Evolutionary conservation across 1,140 invertebrate genomes (phyloP), one percentile per base, ranked within the genome.

Genomic region (Aphis gossypii): DNA sequence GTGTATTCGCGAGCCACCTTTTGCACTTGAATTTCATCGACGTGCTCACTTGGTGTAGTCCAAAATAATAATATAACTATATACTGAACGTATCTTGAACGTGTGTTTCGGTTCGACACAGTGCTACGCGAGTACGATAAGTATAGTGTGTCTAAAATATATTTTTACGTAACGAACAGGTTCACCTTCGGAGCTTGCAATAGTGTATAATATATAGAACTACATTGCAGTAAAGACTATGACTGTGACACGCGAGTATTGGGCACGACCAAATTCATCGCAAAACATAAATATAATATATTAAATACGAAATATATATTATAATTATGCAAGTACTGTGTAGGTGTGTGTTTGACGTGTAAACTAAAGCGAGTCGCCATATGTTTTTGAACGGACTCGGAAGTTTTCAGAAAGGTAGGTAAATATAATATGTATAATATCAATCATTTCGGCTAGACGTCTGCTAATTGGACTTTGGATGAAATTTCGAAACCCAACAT

Each of bases 141-240:
- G 35, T 38, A 51, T 20, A 38, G 76, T 83, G 76, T 83, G 35
- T 83, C 35, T 83, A 83, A 38, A 83, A 83, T 83, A 84, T 44
- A 88, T 51, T 51, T 88, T 88, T 88, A 88, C 86, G 86, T 88
- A 88, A 88, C 8, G 46, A 88, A 88, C 44, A n/a, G 11, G 86
- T 88, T 48, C 44, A 51, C 44, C 44, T 87, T 48, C 30, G 2
- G 38, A 25, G 41, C 23, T 38, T 41, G 4, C 38, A 41, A 76
- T 76, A n/a, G 14, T 30, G 30, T 56, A 56, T 23, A 56, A 23
- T 23, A 25, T 30, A 25, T 68, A 68, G 30, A 21, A 68, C 60
- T 68, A n/a, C 14, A 60, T 11, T 11, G 30, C 30, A 21, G 14
- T 0, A 30, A 30, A 11, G 25, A 60, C 25, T 60, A 30, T 30